Evolutionary conservation across 2,888 invertebrate species (phyloP), one percentile per base, ranked within the genome.

Genomic region (Dryococelus australis): DNA sequence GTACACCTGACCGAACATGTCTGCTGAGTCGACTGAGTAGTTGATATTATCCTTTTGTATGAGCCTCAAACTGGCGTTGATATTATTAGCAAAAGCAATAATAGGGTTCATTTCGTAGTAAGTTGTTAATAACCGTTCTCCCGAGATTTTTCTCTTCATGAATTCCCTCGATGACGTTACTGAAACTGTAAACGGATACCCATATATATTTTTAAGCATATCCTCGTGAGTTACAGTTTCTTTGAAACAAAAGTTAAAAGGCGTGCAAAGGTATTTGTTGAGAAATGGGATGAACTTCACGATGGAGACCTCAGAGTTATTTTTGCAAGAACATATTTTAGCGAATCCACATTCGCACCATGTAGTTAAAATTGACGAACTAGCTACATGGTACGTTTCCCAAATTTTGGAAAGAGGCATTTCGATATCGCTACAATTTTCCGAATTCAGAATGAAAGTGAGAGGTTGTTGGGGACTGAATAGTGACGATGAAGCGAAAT

Each of bases 61-160:
- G 28, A 83, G 8, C 16, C 43, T 83, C 83, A 83, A 24, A 3
- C 35, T 83, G 5, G 35, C 83, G 5, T 83, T 83, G 12, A 83
- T 6, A 28, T 9, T 83, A 24, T 83, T 27, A 13, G 26, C 83
- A 24, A 83, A 83, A 28, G 83, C 8, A 20, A 28, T 10, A 0
- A 83, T 83, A 13, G 83, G 83, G 43, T 83, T 83, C 43, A 83
- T 83, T 24, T 83, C 83, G 27, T 83, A 83, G 65, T 20, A 65
- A 65, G 65, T 20, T 65, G 16, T 65, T 20, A 65, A 65, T 20
- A 65, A 8, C 4, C 24, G 65, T 24, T 65, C 20, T 65, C 20
- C 65, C 24, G 13, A 20, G 4, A 12, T 24, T 16, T 65, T 24
- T 65, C 10, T 65, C 65, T 65, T 65, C 65, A 65, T 5, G 65